Evolutionary conservation across 2,797 vertebrate genomes (phyloP).

Genomic region (Arremon aurantiirostris): DNA sequence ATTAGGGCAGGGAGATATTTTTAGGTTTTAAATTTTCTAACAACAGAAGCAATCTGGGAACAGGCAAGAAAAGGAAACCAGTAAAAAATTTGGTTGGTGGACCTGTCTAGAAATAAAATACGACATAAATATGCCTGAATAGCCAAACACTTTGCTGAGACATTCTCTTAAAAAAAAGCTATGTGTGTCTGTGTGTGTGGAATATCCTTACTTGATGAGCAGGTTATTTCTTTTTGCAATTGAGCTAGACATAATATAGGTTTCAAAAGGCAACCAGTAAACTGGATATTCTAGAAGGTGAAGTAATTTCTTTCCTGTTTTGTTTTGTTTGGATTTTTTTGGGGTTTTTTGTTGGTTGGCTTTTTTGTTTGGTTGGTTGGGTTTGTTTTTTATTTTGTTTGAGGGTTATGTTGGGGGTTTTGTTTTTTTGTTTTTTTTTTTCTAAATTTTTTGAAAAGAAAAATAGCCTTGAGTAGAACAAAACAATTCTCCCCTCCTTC

Average conservation of each 20-base stretch:
- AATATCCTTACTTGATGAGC: background rate
- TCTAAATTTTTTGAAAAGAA: background rate
- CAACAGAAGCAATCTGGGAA: background rate
- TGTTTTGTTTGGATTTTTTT: rapidly evolving
- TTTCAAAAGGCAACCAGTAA: background rate
- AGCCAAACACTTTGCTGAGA: background rate
- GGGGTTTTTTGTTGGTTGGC: rapidly evolving
- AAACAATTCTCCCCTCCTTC: background rate
- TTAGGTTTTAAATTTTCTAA: background rate
- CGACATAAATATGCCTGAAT: background rate
- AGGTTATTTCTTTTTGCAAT: background rate
- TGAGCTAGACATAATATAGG: background rate
- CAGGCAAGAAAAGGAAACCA: background rate
- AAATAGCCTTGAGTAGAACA: background rate
- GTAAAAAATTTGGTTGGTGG: background rate
- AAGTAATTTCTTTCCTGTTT: background rate
- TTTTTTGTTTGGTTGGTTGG: background rate
- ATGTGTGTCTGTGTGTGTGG: rapidly evolving
- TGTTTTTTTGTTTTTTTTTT: no score
- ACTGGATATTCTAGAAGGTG: background rate
- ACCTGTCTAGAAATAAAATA: background rate
- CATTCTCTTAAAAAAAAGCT: background rate
- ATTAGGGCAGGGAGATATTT: background rate
- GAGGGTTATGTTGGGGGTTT: background rate
- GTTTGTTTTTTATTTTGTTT: background rate